Conservation (phyloP, 2,888 invertebrate species). For the Brenthis daphne region DNA sequence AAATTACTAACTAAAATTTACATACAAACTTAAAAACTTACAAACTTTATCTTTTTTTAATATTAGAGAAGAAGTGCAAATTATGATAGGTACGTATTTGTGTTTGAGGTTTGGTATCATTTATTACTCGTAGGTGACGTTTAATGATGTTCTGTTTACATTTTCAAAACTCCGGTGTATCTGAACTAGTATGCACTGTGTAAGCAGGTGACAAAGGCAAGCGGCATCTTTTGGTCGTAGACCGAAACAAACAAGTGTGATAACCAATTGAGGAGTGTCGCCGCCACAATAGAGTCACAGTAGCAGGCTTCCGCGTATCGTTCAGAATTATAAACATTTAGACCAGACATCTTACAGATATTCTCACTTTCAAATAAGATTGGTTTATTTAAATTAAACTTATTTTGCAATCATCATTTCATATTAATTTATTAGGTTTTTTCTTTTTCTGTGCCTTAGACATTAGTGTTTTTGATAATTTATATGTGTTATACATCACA, state of each 20-base stretch:
- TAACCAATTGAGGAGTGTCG: constrained; percentile 61
- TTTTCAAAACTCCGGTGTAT: constrained; percentile 3
- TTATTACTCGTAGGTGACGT: too few species aligned
- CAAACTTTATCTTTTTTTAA: too few species aligned
- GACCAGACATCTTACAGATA: constrained; percentile 8
- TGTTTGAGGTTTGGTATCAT: too few species aligned
- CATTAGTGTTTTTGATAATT: too few species aligned
- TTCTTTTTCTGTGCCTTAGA: too few species aligned
- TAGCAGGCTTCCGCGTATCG: constrained; percentile 74
- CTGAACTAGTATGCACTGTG: constrained; percentile 40
- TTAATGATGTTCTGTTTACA: not conserved
- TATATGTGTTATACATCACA: too few species aligned
- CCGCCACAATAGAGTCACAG: constrained; percentile 69
- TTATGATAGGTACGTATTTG: too few species aligned
- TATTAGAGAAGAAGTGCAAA: too few species aligned
- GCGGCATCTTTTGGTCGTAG: constrained; percentile 61
- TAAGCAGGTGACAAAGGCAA: constrained; percentile 61
- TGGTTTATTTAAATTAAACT: not conserved
- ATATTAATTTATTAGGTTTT: not conserved
- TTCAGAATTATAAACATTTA: constrained; percentile 41
- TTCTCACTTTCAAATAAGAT: not conserved
- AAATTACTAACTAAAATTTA: too few species aligned
- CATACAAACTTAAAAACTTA: too few species aligned
- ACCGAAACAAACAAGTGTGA: constrained; percentile 69
- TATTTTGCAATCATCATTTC: not conserved